Conservation (phyloP, 1,140 invertebrate genomes). For the Sinella curviseta region DNA sequence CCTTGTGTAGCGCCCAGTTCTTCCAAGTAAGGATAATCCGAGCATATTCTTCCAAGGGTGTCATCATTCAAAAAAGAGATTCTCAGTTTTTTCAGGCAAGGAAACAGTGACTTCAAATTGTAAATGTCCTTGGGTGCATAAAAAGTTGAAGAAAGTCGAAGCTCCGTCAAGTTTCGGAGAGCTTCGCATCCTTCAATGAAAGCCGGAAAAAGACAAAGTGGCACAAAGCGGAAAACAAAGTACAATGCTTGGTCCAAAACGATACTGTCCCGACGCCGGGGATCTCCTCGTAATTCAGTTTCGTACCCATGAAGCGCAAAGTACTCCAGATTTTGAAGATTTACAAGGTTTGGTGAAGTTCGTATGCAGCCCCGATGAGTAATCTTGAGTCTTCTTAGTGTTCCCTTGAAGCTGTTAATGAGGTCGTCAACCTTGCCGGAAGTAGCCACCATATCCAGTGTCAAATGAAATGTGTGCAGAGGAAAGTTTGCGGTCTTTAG, state of each 20-base stretch:
- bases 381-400: conserved; percentile 11
- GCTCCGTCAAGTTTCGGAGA: neutral
- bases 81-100: neutral
- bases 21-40: conserved; percentile 14
- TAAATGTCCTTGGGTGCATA: conserved; percentile 11
- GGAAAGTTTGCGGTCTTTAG: conserved; percentile 7
- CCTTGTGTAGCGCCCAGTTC: conserved; percentile 3
- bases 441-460: neutral
- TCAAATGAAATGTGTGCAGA: neutral
- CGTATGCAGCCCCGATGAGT: neutral
- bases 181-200: neutral
- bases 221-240: conserved; percentile 13
- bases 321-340: conserved; percentile 15
- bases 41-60: neutral
- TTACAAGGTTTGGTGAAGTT: neutral
- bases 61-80: conserved; percentile 16
- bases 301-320: conserved; percentile 14
- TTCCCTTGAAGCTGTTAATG: neutral
- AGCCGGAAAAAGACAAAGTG: conserved; percentile 3
- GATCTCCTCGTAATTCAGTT: neutral
- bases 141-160: neutral
- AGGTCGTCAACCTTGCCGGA: neutral
- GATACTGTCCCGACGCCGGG: neutral
- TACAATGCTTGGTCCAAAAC: conserved; percentile 16
- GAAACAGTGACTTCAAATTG: conserved; percentile 19